A percentile compares a stretch with the other conserved stretches of the same genome.
Conservation (phyloP, 1,140 invertebrate species). For the Homalodisca vitripennis region DNA sequence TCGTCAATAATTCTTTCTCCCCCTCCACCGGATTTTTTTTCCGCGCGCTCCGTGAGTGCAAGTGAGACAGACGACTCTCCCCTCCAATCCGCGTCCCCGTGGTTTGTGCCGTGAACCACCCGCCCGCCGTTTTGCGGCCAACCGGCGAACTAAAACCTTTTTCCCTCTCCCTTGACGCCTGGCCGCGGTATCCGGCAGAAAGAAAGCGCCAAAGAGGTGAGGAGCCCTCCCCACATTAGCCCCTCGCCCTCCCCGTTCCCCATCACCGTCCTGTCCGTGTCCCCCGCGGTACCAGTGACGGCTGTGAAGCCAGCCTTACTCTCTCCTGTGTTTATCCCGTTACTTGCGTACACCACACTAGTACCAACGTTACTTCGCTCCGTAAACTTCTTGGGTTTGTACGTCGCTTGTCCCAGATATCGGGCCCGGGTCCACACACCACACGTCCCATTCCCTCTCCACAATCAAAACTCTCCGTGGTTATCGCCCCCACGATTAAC, state of each 20-base stretch:
- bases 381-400: too few species aligned
- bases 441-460: too few species aligned
- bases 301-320: neutral
- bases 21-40: slow-evolving; percentile 33
- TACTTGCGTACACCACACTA: too few species aligned
- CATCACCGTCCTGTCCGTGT: too few species aligned
- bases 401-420: too few species aligned
- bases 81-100: slow-evolving; percentile 37
- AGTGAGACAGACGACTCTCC: slow-evolving; percentile 28
- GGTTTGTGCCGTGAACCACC: slow-evolving; percentile 41
- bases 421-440: too few species aligned
- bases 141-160: slow-evolving; percentile 42
- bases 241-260: slow-evolving; percentile 28
- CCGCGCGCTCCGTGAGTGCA: slow-evolving; percentile 24
- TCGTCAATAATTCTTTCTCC: slow-evolving; percentile 39
- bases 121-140: slow-evolving; percentile 44
- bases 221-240: slow-evolving; percentile 36
- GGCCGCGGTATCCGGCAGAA: slow-evolving; percentile 33
- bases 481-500: too few species aligned
- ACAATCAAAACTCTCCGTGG: too few species aligned
- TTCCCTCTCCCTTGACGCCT: slow-evolving; percentile 32
- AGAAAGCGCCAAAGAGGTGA: slow-evolving; percentile 34
- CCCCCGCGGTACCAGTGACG: too few species aligned
- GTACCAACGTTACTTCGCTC: too few species aligned
- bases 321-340: too few species aligned